These are phyloP conservation scores for Fabriciana adippe DNA, from an alignment of 2,888 invertebrate genomes.

Conservation along the genomic window DNA sequence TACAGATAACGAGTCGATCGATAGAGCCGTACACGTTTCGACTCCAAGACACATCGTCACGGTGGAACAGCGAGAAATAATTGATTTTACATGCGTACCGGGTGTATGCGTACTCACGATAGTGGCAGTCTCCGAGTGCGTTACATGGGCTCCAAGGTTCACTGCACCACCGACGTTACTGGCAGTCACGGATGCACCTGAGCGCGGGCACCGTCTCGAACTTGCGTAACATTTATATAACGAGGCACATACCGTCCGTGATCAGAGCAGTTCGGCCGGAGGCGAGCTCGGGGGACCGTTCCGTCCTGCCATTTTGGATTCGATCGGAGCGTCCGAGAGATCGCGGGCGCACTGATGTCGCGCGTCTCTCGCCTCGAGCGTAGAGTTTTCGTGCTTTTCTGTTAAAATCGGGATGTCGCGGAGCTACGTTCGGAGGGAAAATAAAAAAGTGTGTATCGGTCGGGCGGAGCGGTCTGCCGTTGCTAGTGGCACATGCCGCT, in stretches of 20 bases:
- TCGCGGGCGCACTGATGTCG: slow-evolving; percentile 39
- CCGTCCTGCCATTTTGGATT: slow-evolving; percentile 73
- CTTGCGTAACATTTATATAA: slow-evolving; percentile 80
- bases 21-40: slow-evolving; percentile 53
- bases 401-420: slow-evolving; percentile 56
- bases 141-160: slow-evolving; percentile 67
- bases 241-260: slow-evolving; percentile 65
- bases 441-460: slow-evolving; percentile 76
- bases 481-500: slow-evolving; percentile 77
- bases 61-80: slow-evolving; percentile 34
- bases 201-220: slow-evolving; percentile 63
- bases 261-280: slow-evolving; percentile 57
- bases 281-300: slow-evolving; percentile 54
- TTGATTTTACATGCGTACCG: slow-evolving; percentile 37
- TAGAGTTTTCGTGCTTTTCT: slow-evolving; percentile 48
- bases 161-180: slow-evolving; percentile 56
- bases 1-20: slow-evolving; percentile 64
- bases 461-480: slow-evolving; percentile 70
- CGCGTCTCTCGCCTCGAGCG: slow-evolving; percentile 34
- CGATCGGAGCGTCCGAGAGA: slow-evolving; percentile 45
- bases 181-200: slow-evolving; percentile 63
- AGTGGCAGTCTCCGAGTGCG: slow-evolving; percentile 52
- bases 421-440: slow-evolving; percentile 68
- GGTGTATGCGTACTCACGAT: slow-evolving; percentile 61
- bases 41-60: slow-evolving; percentile 27